These are phyloP conservation scores for Caenorhabditis sp. DNA, from an alignment of 2,888 invertebrate genomes.

Conservation along the genomic window DNA sequence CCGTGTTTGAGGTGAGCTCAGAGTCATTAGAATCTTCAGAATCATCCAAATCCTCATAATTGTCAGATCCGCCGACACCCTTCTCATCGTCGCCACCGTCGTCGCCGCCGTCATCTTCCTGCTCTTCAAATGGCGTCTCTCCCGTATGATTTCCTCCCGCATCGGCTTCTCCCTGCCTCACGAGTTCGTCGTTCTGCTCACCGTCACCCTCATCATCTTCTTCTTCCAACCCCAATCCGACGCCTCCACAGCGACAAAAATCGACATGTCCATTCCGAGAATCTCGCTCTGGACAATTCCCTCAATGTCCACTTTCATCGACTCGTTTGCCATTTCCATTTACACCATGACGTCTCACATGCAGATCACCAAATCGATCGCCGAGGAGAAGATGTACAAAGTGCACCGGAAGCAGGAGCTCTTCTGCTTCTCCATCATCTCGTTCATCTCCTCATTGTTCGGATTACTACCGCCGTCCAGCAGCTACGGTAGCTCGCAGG, in stretches of 20 bases:
- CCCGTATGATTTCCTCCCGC: constrained; percentile 25
- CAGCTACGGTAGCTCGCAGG: constrained; percentile 68
- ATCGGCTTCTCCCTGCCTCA: constrained; percentile 61
- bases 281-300: constrained; percentile 46
- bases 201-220: constrained; percentile 45
- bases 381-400: constrained; percentile 68
- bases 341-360: constrained; percentile 67
- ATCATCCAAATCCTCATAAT: neutral
- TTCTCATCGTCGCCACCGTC: constrained; percentile 51
- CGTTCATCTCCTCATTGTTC: constrained; percentile 60
- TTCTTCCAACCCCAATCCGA: constrained; percentile 42
- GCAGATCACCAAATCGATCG: constrained; percentile 63
- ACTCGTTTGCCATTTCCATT: constrained; percentile 66
- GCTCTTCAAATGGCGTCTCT: constrained; percentile 57
- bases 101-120: constrained; percentile 48
- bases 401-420: constrained; percentile 70
- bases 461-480: constrained; percentile 63
- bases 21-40: too few relatives aligned
- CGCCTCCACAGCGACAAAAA: constrained; percentile 5
- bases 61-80: constrained; percentile 41
- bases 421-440: constrained; percentile 65
- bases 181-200: constrained; percentile 54
- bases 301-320: constrained; percentile 45
- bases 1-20: constrained; percentile 47
- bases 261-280: constrained; percentile 41